Conservation (phyloP, 2,113 vertebrate genomes). For the Xiphorhynchus elegans region DNA sequence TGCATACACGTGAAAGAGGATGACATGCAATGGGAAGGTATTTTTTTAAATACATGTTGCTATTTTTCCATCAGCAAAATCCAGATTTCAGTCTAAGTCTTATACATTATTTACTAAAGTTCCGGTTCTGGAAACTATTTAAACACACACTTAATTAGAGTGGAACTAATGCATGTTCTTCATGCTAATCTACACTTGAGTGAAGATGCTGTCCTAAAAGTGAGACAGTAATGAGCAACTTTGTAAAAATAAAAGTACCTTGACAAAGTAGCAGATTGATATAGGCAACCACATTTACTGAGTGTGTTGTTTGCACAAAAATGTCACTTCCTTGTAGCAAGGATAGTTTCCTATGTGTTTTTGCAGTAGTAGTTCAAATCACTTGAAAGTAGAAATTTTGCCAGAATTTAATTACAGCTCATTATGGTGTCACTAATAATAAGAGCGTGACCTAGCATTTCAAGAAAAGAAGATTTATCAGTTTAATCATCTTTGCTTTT, state of each 20-base stretch:
- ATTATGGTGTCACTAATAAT: neutral
- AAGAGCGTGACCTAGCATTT: neutral
- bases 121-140: neutral
- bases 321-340: neutral
- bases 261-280: neutral
- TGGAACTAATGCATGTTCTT: neutral
- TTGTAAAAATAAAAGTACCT: neutral
- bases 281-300: neutral
- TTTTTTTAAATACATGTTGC: neutral
- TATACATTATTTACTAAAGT: neutral
- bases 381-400: neutral
- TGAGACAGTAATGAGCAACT: neutral
- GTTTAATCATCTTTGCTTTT: neutral
- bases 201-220: neutral
- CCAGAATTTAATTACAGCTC: constrained; percentile 19
- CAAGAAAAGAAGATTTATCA: neutral
- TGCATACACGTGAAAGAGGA: neutral
- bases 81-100: neutral
- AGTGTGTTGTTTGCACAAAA: neutral
- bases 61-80: neutral
- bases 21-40: neutral
- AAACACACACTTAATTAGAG: neutral
- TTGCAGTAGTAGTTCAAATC: neutral
- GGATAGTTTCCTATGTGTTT: neutral
- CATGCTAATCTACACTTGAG: neutral